A percentile compares a stretch with the other conserved stretches of the same genome.
These are phyloP conservation scores for Cerastis rubricosa DNA, from an alignment of 2,888 invertebrate genomes.

Conservation along the genomic window DNA sequence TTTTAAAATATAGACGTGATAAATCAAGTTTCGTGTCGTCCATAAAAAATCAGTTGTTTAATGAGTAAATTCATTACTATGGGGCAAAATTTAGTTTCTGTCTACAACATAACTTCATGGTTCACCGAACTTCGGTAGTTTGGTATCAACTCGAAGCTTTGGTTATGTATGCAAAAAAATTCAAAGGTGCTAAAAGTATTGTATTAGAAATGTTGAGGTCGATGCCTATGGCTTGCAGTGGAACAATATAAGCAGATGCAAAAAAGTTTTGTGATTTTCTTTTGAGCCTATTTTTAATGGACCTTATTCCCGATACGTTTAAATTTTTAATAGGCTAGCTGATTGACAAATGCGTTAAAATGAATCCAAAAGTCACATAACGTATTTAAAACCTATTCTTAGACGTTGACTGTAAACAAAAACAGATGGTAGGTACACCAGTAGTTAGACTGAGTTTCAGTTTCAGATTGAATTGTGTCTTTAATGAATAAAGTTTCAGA, in stretches of 20 bases:
- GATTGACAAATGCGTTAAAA: neutral
- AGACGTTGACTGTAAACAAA: neutral
- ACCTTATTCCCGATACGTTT: neutral
- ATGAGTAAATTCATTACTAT: slow-evolving; percentile 1
- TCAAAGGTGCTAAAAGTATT: neutral
- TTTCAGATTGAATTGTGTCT: slow-evolving; percentile 33
- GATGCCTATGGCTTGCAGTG: too few species aligned
- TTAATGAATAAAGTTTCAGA: slow-evolving; percentile 52
- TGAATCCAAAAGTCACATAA: neutral
- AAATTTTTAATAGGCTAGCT: too few species aligned
- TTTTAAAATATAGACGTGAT: neutral
- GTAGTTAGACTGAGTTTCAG: slow-evolving; percentile 22
- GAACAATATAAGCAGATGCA: too few species aligned
- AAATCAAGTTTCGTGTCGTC: neutral
- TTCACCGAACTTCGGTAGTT: neutral
- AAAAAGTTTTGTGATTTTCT: neutral
- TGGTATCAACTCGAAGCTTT: neutral
- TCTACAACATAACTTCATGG: neutral
- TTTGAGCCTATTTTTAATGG: neutral
- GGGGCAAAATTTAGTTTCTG: neutral
- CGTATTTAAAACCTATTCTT: neutral
- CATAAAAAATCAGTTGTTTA: slow-evolving; percentile 1
- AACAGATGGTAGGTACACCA: neutral
- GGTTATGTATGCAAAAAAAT: neutral
- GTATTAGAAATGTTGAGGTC: too few species aligned